Percentiles rank a stretch among this genome's conserved stretches.
phyloP scores from a whole-genome alignment of 2,113 vertebrate species.

The Pygoscelis adeliae region DNA sequence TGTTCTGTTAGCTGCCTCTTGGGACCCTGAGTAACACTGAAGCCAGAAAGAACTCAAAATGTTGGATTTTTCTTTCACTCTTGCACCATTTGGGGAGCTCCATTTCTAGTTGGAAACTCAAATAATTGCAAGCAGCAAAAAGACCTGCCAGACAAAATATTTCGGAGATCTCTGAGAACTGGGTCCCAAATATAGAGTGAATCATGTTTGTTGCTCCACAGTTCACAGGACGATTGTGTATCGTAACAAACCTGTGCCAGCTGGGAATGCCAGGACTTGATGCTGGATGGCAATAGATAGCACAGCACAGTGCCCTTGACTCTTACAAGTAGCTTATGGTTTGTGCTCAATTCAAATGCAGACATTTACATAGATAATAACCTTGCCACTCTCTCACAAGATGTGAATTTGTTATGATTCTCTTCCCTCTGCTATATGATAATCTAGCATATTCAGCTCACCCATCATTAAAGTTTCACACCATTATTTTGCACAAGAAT shows the following conservation, averaged over 20 bases:
- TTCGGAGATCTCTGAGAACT: neutral
- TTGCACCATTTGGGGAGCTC: neutral
- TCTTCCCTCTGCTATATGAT: neutral
- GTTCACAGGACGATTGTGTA: neutral
- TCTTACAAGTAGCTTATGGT: neutral
- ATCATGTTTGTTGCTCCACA: neutral
- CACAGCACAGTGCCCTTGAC: neutral
- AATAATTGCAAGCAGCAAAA: neutral
- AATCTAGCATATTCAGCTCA: neutral
- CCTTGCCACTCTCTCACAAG: neutral
- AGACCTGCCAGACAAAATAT: neutral
- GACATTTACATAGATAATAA: neutral
- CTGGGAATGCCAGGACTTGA: neutral
- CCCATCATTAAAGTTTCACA: neutral
- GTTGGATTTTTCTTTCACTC: neutral
- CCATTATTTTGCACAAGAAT: neutral
- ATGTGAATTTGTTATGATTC: neutral
- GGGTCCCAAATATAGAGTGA: neutral
- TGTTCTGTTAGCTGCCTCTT: neutral
- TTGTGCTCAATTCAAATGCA: neutral
- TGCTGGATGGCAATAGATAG: neutral
- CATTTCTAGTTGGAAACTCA: neutral
- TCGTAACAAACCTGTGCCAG: neutral
- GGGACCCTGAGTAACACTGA: neutral
- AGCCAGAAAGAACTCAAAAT: neutral